Base-by-base conservation (phyloP, 2,888 invertebrate genomes). In the Drosophila nigricruria region DNA sequence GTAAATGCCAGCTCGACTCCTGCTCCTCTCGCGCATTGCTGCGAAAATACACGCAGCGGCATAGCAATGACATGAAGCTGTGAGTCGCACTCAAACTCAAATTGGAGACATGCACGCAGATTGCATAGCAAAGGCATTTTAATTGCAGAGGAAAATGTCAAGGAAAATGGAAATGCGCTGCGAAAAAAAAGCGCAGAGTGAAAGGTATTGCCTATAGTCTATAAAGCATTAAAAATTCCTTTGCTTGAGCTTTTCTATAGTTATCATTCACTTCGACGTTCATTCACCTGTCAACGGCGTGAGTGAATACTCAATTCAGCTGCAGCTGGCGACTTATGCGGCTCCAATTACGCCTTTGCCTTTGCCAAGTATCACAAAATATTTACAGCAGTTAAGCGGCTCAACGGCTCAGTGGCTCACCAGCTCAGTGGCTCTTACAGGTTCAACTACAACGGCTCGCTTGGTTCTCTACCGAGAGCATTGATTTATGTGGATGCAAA, bases 61-160 rank as follows among this genome's bases (percentile, higher is more conserved):
- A 64, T 58, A 27, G 70, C 60, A 65, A 56, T 30, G 49, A 53
- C 49, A 60, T 63, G n/a, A 42, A 65, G 45, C 60, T 64, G 66
- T 30, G n/a, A 42, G n/a, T 40, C 59, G 45, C 74, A 67, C 71
- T 74, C 64, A 38, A 53, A 38, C 42, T 58, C 60, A 58, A 43
- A 25, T 30, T 36, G 4, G 43, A 50, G 64, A 67, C 53, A 34
- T 38, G 66, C 67, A 63, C 56, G 54, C 73, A 70, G 63, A 67
- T 76, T 76, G 52, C 59, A 71, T 64, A 70, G 61, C 68, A 79
- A 79, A 86, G 78, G 84, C 67, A 81, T 83, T 79, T 88, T 86
- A 88, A 85, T 81, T 88, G 78, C 83, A 64, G 57, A 10, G n/a
- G 3, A 27, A 77, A 85, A 80, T 85, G 88, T 82, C 86, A 80